phyloP scores from a whole-genome alignment of 2,113 vertebrate species.

The Sinocyclocheilus grahami region DNA sequence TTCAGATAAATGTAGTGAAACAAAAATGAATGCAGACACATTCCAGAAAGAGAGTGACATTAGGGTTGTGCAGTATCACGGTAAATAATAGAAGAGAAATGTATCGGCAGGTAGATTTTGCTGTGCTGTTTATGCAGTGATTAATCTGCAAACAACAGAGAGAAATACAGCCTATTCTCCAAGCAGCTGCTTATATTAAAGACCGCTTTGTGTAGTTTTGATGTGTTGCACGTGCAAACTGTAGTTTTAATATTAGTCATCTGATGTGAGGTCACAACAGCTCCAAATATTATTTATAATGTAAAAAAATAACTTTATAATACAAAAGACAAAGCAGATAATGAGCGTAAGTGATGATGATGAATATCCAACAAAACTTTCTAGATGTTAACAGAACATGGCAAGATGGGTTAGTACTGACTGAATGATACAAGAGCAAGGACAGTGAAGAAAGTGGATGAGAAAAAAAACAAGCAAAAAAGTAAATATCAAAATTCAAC shows the following conservation, averaged over 20 bases:
- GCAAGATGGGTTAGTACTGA: slow-evolving; percentile 46
- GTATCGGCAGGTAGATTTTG: not conserved
- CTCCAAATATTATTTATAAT: too few relatives aligned
- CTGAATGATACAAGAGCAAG: slow-evolving; percentile 6
- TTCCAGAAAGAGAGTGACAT: slow-evolving; percentile 12
- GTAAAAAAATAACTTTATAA: not conserved
- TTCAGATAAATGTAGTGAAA: not conserved
- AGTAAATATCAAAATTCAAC: slow-evolving; percentile 43
- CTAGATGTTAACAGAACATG: slow-evolving; percentile 32
- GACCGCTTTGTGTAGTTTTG: not conserved
- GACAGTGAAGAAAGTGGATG: slow-evolving; percentile 13
- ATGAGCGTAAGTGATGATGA: not conserved
- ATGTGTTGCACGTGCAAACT: not conserved
- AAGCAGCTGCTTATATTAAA: not conserved
- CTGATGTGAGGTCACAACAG: not conserved
- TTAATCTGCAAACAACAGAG: not conserved
- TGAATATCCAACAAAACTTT: not conserved
- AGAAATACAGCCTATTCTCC: not conserved
- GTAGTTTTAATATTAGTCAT: not conserved
- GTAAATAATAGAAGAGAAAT: not conserved
- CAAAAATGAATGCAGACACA: slow-evolving; percentile 31
- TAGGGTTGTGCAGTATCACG: not conserved
- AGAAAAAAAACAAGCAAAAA: slow-evolving; percentile 53
- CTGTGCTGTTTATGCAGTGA: not conserved
- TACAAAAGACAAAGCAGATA: not conserved